These are phyloP conservation scores for Nomada hirtipes DNA, from an alignment of 2,888 invertebrate species.

Conservation along the genomic window DNA sequence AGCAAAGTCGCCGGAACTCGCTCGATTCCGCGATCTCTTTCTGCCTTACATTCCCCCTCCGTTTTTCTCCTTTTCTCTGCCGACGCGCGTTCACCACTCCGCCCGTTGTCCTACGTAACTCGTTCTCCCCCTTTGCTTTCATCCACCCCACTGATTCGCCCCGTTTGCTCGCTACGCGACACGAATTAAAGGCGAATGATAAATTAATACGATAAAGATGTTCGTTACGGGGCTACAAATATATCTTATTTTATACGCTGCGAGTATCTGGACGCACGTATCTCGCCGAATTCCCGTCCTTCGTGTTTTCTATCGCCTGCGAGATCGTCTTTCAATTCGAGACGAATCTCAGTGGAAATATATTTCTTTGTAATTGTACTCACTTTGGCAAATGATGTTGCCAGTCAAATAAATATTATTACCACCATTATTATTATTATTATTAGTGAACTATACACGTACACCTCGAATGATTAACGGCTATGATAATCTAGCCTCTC, in stretches of 20 bases:
- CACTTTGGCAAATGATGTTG: too few relatives aligned
- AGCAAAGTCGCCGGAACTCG: slow-evolving; percentile 21
- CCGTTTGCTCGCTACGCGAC: not conserved
- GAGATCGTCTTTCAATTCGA: slow-evolving; percentile 5
- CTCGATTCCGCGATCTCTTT: slow-evolving; percentile 21
- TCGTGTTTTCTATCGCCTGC: slow-evolving; percentile 25
- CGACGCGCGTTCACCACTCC: slow-evolving; percentile 20
- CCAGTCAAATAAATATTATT: too few relatives aligned
- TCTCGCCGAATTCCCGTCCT: slow-evolving; percentile 32
- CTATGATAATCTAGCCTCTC: slow-evolving; percentile 59
- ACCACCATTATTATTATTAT: too few relatives aligned
- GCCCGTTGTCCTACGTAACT: slow-evolving; percentile 4
- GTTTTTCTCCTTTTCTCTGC: not conserved
- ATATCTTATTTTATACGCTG: slow-evolving; percentile 28
- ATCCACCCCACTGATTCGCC: not conserved
- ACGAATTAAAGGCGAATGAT: slow-evolving; percentile 43
- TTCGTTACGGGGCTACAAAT: slow-evolving; percentile 41
- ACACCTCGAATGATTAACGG: slow-evolving; percentile 64
- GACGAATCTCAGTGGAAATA: too few relatives aligned
- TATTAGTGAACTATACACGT: not conserved
- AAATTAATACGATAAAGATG: slow-evolving; percentile 57
- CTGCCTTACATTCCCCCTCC: not conserved
- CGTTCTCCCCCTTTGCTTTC: not conserved
- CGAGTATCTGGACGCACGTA: slow-evolving; percentile 36
- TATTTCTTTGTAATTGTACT: too few relatives aligned